Base-by-base conservation (phyloP, 2,888 invertebrate species). In the Trimorus sp. region DNA sequence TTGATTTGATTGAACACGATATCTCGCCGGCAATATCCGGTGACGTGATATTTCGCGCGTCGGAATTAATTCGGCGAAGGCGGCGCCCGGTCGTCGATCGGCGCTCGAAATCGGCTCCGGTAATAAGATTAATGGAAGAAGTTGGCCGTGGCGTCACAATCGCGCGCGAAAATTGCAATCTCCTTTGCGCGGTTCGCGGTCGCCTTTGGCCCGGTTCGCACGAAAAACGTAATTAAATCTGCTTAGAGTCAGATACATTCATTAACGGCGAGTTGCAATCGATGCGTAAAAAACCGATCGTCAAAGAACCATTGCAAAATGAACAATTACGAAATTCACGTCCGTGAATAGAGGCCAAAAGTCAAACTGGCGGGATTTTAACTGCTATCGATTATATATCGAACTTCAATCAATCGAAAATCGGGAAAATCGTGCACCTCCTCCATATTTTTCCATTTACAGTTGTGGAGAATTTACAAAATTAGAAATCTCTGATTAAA, bases 191-290 rank as follows among this genome's bases (percentile, higher is more conserved):
- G 14, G 4, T 0, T 16, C 54, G 49, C 49, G 49, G 38, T 58
- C 37, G n/a, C 56, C 11, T 9, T 51, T 15, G 51, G 14, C 36
- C 12, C 26, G 38, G 63, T 69, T 48, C 65, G 68, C 26, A 84
- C 82, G 87, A 89, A 88, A 89, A 89, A 87, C 87, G 86, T 89
- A 89, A 89, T 89, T 88, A 87, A 89, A 89, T 89, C 86, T 88
- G 84, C 86, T 89, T 87, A 88, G 85, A 89, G 84, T 84, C 85
- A 84, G 84, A 84, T 85, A 87, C 85, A 87, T 86, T 88, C 87
- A 86, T 87, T 89, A 89, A 89, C 86, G 86, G 89, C 26, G 26
- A 89, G 87, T 89, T 89, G 87, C 73, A 86, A 84, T 85, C 80
- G 85, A 85, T 85, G 82, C 83, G 85, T 69, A 82, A 81, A 86